Conservation (phyloP, 2,888 invertebrate species). For the Drosophila anomelani region DNA sequence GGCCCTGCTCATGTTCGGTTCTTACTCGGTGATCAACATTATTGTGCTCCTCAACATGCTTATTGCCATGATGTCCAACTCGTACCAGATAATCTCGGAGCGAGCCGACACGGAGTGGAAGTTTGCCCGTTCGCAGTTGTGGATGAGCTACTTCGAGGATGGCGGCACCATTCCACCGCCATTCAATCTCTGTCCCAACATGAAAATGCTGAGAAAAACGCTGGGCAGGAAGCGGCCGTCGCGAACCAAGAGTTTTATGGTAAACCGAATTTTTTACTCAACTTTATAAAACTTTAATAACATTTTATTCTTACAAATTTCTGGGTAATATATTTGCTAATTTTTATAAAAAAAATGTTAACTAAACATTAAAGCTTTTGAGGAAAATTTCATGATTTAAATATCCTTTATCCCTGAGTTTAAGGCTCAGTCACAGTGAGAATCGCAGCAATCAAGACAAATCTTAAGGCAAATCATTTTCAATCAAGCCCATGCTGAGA, state of each 20-base stretch:
- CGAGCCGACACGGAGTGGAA: constrained; percentile 98
- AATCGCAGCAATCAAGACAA: constrained; percentile 52
- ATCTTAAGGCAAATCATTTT: constrained; percentile 69
- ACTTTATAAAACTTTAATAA: neutral
- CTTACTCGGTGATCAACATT: constrained; percentile 98
- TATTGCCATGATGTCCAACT: constrained; percentile 99
- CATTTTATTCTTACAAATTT: neutral
- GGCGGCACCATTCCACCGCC: constrained; percentile 97
- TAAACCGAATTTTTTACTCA: constrained; percentile 69
- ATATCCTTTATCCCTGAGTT: neutral
- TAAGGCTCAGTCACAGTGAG: constrained; percentile 1
- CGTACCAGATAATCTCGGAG: constrained; percentile 98
- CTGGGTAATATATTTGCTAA: neutral
- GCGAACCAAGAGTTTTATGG: constrained; percentile 87
- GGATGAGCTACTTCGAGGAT: constrained; percentile 98
- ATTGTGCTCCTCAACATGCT: constrained; percentile 98
- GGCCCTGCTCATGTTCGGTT: constrained; percentile 98
- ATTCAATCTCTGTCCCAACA: constrained; percentile 96
- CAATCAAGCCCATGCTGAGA: constrained; percentile 69
- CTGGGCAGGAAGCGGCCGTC: constrained; percentile 85
- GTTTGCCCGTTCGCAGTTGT: constrained; percentile 96
- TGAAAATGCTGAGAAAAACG: constrained; percentile 88
- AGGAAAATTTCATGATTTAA: neutral
- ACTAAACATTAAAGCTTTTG: neutral
- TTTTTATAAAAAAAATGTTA: neutral